Evolutionary conservation across 2,888 invertebrate genomes (phyloP).

Genomic region (Mythimna vitellina): DNA sequence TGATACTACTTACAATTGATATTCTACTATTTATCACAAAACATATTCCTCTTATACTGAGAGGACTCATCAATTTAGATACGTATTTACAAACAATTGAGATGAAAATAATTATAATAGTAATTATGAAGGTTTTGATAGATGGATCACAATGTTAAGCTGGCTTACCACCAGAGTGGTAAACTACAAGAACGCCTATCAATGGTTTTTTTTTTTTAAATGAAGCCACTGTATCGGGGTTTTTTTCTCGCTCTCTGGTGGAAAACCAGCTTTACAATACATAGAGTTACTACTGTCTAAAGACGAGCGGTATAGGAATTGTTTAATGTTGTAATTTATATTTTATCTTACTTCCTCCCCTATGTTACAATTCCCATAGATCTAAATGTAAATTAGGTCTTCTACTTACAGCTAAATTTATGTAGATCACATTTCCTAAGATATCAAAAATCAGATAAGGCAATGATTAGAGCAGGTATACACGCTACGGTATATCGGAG

Average conservation of each 20-base stretch:
- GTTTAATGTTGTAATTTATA: constrained; percentile 20
- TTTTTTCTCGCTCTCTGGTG: neutral
- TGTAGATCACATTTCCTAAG: constrained; percentile 62
- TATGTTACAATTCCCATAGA: constrained; percentile 54
- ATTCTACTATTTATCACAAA: constrained; percentile 47
- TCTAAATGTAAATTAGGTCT: constrained; percentile 34
- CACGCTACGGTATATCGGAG: constrained; percentile 43
- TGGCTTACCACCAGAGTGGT: neutral
- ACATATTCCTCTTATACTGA: constrained; percentile 35
- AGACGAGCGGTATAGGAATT: constrained; percentile 14
- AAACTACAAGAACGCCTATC: neutral
- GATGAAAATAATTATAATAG: constrained; percentile 24
- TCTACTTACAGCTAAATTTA: constrained; percentile 53
- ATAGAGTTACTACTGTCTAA: neutral
- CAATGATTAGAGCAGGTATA: constrained; percentile 39
- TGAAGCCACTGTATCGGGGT: no score
- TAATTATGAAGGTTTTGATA: constrained; percentile 1
- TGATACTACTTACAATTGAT: constrained; percentile 44
- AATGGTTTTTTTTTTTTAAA: no score
- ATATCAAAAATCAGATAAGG: constrained; percentile 46
- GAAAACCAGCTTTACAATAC: constrained; percentile 11
- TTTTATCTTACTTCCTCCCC: constrained; percentile 9
- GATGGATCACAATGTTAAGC: constrained; percentile 4
- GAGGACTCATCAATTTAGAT: constrained; percentile 42
- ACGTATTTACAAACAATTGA: constrained; percentile 44